Percentiles rank a stretch among this genome's conserved stretches.
phyloP scores from a whole-genome alignment of 2,797 vertebrate genomes.

The Hemitrygon akajei region DNA sequence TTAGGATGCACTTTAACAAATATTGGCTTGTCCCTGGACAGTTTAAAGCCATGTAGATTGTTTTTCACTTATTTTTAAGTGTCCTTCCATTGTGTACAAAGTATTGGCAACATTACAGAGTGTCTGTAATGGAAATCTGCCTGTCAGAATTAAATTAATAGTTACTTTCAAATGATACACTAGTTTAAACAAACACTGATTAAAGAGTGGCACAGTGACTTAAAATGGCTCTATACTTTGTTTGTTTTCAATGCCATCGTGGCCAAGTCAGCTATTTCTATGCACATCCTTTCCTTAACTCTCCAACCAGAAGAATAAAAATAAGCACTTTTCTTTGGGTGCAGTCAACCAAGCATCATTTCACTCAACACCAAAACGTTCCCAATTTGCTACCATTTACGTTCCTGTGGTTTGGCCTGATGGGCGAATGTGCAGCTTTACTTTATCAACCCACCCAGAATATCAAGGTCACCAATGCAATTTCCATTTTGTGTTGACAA shows the following conservation, averaged over 20 bases:
- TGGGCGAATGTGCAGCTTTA: not conserved
- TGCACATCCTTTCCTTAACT: not conserved
- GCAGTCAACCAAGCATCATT: not conserved
- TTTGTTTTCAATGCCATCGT: conserved; percentile 13
- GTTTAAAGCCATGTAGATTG: no score
- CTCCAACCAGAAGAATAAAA: not conserved
- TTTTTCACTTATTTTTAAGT: not conserved
- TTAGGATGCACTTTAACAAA: not conserved
- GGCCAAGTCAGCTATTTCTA: conserved; percentile 22
- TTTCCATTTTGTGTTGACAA: not conserved
- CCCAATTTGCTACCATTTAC: not conserved
- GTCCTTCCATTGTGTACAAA: not conserved
- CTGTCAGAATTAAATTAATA: conserved; percentile 14
- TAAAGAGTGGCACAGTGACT: not conserved
- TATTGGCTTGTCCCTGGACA: no score
- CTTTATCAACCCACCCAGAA: not conserved
- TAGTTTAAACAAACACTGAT: conserved; percentile 18
- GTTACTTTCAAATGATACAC: not conserved
- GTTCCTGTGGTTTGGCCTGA: not conserved
- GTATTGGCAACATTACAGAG: not conserved
- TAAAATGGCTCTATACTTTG: not conserved
- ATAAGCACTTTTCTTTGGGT: not conserved
- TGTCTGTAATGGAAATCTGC: conserved; percentile 20
- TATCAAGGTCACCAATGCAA: not conserved
- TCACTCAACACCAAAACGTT: not conserved